A percentile compares a stretch with the other conserved stretches of the same genome.
These are phyloP conservation scores for Agrotis clavis DNA, from an alignment of 2,888 invertebrate species.

Conservation along the genomic window DNA sequence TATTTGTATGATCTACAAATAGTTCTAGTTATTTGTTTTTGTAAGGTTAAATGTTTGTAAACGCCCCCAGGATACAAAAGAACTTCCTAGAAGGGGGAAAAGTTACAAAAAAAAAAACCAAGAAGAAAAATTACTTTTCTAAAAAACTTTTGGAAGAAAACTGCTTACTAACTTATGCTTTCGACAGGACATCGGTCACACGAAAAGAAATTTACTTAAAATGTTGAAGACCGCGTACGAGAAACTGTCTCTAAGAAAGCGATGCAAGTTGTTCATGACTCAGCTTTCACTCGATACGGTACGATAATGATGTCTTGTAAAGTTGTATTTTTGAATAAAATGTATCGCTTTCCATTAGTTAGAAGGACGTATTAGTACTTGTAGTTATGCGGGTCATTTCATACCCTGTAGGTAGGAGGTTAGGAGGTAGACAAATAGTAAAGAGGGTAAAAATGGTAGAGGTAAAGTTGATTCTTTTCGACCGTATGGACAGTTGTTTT, in stretches of 20 bases:
- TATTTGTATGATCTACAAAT: no score
- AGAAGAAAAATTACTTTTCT: no score
- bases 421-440: background rate
- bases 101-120: no score
- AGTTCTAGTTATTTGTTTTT: no score
- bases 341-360: slow-evolving; percentile 46
- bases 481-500: slow-evolving; percentile 12
- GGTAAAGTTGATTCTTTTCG: background rate
- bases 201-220: slow-evolving; percentile 77
- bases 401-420: slow-evolving; percentile 6
- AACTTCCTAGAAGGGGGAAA: no score
- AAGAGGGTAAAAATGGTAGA: background rate
- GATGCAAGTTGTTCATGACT: slow-evolving; percentile 78
- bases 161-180: slow-evolving; percentile 52
- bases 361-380: slow-evolving; percentile 42
- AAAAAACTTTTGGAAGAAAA: no score
- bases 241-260: slow-evolving; percentile 79
- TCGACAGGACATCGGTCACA: slow-evolving; percentile 76
- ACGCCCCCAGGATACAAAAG: no score
- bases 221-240: slow-evolving; percentile 80
- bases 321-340: slow-evolving; percentile 37
- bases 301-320: slow-evolving; percentile 67
- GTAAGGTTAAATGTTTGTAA: no score
- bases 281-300: slow-evolving; percentile 85
- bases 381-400: slow-evolving; percentile 43